Base-by-base conservation (phyloP, 2,113 vertebrate species). In the Paraplagusia blochii region DNA sequence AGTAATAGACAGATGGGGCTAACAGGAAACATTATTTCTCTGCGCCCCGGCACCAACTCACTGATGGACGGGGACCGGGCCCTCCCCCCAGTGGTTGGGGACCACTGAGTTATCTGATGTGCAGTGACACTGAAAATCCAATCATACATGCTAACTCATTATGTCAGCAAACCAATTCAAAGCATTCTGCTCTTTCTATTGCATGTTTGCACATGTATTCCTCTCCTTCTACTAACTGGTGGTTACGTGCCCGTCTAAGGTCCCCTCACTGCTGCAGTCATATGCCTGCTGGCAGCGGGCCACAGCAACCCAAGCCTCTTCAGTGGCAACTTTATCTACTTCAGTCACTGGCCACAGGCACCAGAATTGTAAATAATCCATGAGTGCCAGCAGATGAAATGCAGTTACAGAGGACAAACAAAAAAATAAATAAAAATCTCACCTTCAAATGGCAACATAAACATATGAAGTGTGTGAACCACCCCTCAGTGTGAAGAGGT, bases 341-440 rank as follows among this genome's bases (percentile, higher is more conserved):
- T 76, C 85, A 89, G 86, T 88, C 90, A 81, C 88, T 87, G 88
- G 85, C 80, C 55, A 76, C 58, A 39, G 53, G 53, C 69, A 92
- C 91, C 90, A 93, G 91, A 94, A 94, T 94, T 93, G 91, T 92
- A 93, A 93, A 94, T 92, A 94, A 87, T 87, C 69, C 90, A 85
- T 83, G 79, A 62, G 73, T 69, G 71, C 83, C 76, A 89, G 87
- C 84, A 76, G 81, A 86, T 87, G 72, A 13, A 16, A 82, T 66
- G 84, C 83, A 73, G 77, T 75, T 88, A 79, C 84, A 75, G 63
- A 56, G 76, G 67, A 52, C 91, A 90, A 90, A 92, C 89, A 87
- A 72, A 90, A 90, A 89, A 83, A 85, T 88, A 88, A 90, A 90
- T 90, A 83, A 85, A 89, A 88, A 84, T 74, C 82, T 88, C 89